Evolutionary conservation across 35 echinoderm and acorn worm genomes (phyloP), one percentile per base, ranked within the genome.

Genomic region (Ptychodera flava): DNA sequence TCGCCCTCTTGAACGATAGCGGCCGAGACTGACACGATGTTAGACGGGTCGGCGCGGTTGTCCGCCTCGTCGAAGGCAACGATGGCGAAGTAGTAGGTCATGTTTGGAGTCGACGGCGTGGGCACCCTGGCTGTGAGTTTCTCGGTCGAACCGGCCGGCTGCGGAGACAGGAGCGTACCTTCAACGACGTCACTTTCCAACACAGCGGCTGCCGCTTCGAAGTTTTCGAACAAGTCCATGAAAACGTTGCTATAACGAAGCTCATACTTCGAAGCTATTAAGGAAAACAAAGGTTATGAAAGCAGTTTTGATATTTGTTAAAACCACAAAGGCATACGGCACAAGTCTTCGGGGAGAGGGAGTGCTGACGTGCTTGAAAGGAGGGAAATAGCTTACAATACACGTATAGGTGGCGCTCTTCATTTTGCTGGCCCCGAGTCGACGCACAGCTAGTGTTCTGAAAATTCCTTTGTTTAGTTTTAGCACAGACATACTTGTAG

Each of bases 41-140:
- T 90, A 29, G 88, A 90, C 14, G 78, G 15, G 36, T 90, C 82
- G 29, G 81, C 82, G 10, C 1, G 6, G 37, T 90, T 90, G 34
- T 35, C 88, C 10, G 31, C 82, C 31, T 90, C 88, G 76, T 90
- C 88, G 0, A 28, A 16, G 22, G 88, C 88, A 35, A 36, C 31
- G 30, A 90, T 84, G 31, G 81, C 88, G 36, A 90, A 90, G 33
- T 83, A 90, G 64, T 90, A 90, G 0, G 79, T 83, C 0, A 85
- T 81, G 12, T 85, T 90, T 37, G 45, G 33, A 6, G 45, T 64
- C 0, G 80, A 75, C 16, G 37, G 15, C n/a, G 64, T 83, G 0
- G 88, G 88, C 0, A 90, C 38, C 31, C 1, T 29, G 35, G 85
- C 34, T 27, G 78, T 79, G 6, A 90, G 1, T 52, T 31, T 34